Evolutionary conservation across 2,113 vertebrate genomes (phyloP).

Genomic region (Chloropsis hardwickii): DNA sequence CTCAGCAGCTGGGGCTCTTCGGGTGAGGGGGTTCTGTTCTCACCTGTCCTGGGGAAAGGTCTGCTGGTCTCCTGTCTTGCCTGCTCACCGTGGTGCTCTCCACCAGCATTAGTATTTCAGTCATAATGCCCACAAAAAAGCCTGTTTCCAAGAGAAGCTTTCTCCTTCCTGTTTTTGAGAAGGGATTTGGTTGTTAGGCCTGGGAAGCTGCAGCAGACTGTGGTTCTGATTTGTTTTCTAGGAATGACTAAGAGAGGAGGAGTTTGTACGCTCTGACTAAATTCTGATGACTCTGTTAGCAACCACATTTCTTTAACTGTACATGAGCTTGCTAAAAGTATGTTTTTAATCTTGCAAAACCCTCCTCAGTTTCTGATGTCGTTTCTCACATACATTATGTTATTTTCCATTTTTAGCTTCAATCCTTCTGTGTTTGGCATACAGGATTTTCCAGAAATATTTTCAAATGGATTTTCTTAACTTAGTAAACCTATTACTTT

Average conservation of each 20-base stretch:
- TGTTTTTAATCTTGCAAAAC: constrained; percentile 12
- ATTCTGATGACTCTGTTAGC: constrained; percentile 14
- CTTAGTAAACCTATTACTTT: background rate
- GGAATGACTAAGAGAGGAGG: constrained; percentile 55
- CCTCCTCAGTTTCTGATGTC: background rate
- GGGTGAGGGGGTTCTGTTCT: background rate
- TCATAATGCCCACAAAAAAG: background rate
- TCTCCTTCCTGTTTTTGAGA: constrained; percentile 18
- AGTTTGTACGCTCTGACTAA: background rate
- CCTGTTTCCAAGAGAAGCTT: background rate
- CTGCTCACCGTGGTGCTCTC: background rate
- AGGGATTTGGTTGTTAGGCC: background rate
- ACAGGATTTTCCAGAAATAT: constrained; percentile 2
- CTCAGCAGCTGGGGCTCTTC: background rate
- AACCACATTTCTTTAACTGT: background rate
- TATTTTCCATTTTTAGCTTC: constrained; percentile 10
- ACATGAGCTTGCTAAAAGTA: background rate
- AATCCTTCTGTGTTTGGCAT: background rate
- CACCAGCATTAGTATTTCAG: background rate
- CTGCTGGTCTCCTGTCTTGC: fast-evolving
- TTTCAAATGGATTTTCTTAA: background rate
- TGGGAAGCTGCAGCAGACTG: background rate
- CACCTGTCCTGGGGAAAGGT: background rate
- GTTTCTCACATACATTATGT: background rate
- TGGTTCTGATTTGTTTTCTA: constrained; percentile 51